Percentiles rank a stretch among this genome's conserved stretches.
phyloP scores from a whole-genome alignment of 2,797 vertebrate species.

The Trachops cirrhosus region DNA sequence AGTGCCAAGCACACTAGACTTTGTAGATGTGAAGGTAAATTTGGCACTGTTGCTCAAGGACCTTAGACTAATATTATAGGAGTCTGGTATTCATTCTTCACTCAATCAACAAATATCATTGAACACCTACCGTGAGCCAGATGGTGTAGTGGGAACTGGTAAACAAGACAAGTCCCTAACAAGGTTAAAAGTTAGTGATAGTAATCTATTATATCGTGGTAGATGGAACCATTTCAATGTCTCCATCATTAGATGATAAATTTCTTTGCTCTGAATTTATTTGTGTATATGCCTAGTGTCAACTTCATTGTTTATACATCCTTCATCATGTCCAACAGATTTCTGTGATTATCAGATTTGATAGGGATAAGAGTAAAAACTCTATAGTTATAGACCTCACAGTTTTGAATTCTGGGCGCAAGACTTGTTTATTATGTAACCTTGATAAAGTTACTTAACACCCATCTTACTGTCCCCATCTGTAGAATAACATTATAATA shows the following conservation, averaged over 20 bases:
- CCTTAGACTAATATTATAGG: background rate
- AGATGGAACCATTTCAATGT: slow-evolving; percentile 17
- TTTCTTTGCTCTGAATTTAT: background rate
- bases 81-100: slow-evolving; percentile 40
- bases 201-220: background rate
- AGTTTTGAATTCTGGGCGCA: background rate
- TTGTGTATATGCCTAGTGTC: background rate
- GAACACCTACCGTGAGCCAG: slow-evolving; percentile 46
- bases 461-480: background rate
- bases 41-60: background rate
- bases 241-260: background rate
- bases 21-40: slow-evolving; percentile 2
- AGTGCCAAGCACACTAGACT: background rate
- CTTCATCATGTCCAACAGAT: background rate
- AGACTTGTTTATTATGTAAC: background rate
- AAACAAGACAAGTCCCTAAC: slow-evolving; percentile 48
- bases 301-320: background rate
- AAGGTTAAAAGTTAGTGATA: slow-evolving; percentile 43
- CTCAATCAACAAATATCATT: slow-evolving; percentile 44
- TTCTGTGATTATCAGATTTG: background rate
- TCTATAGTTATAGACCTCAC: background rate
- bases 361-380: background rate
- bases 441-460: background rate
- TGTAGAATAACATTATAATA: background rate
- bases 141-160: background rate